Evolutionary conservation across 2,888 invertebrate genomes (phyloP), one percentile per base, ranked within the genome.

Genomic region (Seladonia tumulorum): DNA sequence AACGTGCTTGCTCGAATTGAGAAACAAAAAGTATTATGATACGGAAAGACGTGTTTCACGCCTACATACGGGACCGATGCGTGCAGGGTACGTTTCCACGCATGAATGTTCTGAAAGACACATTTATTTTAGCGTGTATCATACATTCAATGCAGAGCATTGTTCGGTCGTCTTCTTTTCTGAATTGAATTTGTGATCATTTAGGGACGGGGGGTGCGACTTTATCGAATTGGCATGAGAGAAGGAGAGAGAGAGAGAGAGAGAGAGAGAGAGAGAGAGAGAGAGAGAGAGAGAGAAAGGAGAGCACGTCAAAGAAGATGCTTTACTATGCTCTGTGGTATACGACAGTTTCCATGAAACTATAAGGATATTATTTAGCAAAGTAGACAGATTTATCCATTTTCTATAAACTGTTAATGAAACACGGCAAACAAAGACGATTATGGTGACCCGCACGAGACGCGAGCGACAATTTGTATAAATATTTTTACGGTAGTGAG

Each of bases 1-100:
- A 86, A 90, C 89, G 91, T 81, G 80, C 45, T 87, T 90, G 88
- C 87, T 91, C 87, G 86, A 89, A 89, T 79, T 86, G 84, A 89
- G 78, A 80, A 85, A 88, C 75, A 53, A 86, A 82, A 89, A 90
- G 90, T 88, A 89, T 90, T 89, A 90, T 76, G 72, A 85, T 53
- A 79, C 78, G 73, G 70, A 83, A 85, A 42, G 68, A 74, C 76
- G 75, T 80, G 84, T 88, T 14, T 85, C 84, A 76, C 79, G 72
- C 73, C 87, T 84, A 76, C 75, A 83, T 81, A 82, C 86, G 81
- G 82, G 88, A 83, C 82, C 81, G 77, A 83, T 80, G 39, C 82
- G 72, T 70, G 18, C 87, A 80, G 87, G 79, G 85, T 85, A 79
- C 73, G 49, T 18, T 29, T 25, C 76, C 90, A 80, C 86, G 83